phyloP scores from a whole-genome alignment of 2,797 vertebrate species.

The Propithecus perrieri region DNA sequence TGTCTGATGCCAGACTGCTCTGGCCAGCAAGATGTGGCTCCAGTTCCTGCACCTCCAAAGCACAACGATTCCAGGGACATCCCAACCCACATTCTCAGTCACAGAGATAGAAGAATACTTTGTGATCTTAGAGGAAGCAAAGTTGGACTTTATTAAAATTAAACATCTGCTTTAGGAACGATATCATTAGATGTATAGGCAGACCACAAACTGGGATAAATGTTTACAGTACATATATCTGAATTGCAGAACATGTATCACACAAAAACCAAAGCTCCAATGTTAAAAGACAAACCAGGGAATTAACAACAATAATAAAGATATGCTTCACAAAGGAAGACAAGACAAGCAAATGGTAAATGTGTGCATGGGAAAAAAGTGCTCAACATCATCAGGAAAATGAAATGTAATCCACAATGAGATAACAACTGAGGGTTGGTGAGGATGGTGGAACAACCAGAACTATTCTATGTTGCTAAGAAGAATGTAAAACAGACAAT shows the following conservation, averaged over 20 bases:
- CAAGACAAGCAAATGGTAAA: not conserved
- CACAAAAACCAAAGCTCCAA: not conserved
- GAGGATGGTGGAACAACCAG: not conserved
- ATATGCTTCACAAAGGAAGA: not conserved
- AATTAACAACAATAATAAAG: not conserved
- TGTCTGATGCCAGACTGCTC: too few species aligned
- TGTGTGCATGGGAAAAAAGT: not conserved
- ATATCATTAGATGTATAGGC: not conserved
- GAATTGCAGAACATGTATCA: not conserved
- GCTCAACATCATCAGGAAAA: not conserved
- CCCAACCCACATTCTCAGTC: not conserved
- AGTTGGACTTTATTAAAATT: not conserved
- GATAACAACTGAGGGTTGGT: fast-evolving
- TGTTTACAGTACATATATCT: not conserved
- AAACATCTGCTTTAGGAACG: not conserved
- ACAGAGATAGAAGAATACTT: not conserved
- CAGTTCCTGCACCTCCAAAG: not conserved
- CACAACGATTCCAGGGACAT: not conserved
- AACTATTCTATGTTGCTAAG: not conserved
- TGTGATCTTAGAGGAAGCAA: not conserved
- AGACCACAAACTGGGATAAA: not conserved
- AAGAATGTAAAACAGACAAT: not conserved
- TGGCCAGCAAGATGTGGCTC: not conserved
- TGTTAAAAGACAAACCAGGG: not conserved
- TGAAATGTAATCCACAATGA: not conserved